Base-by-base conservation (phyloP, 2,113 vertebrate species). In the Motacilla tschutschensis region DNA sequence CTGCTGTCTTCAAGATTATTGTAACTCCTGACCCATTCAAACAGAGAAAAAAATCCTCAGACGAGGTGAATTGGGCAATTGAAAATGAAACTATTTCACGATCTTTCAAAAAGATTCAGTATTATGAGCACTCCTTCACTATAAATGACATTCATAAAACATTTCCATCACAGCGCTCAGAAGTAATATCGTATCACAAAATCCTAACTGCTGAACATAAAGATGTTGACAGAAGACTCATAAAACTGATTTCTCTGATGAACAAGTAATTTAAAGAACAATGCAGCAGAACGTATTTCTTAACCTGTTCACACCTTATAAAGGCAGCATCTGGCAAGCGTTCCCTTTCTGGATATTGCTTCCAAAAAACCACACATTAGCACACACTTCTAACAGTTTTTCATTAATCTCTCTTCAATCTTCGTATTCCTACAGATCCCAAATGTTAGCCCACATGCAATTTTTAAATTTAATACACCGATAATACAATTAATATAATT, bases 261-360 rank as follows among this genome's bases (percentile, higher is more conserved):
- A 92, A 83, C 2, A 1, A 47, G 24, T 62, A 76, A 55, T 80
- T 89, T 85, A 73, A 86, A 86, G 74, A 86, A 85, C 63, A 89
- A 91, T 60, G 83, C 69, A 89, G 50, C 67, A 84, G 64, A 80
- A 81, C 0, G 2, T 72, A 88, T 79, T 92, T 91, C 77, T 90
- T 91, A 93, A 94, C 67, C 76, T 87, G 92, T 88, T 95, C 84
- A 80, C 85, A 93, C 69, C 53, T 66, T 90, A 88, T 82, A 88
- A 90, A 92, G 76, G 83, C 53, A 85, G 86, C 66, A 88, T 50
- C 91, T 87, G 85, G 83, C 53, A 65, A 87, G n/a, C 0, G 2
- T 55, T 84, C 64, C 17, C 65, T 62, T 79, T 87, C 44, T 77
- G 38, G 50, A 80, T 80, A 86, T 47, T 46, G 43, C 83, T 87